Evolutionary conservation across 2,113 vertebrate genomes (phyloP).

Genomic region (Callithrix jacchus): DNA sequence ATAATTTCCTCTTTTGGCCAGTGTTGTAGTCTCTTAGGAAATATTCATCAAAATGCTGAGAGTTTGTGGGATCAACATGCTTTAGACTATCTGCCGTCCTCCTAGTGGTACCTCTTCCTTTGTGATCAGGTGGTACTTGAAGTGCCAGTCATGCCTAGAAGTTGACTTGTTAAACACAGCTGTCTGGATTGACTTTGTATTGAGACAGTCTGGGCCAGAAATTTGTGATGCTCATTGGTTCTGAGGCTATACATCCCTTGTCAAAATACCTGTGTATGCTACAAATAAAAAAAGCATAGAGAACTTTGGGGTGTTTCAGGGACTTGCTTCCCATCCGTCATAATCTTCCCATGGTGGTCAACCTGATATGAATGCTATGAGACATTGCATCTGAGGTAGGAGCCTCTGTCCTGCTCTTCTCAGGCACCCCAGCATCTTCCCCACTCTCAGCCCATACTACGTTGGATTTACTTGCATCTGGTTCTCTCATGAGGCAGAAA

Average conservation of each 20-base stretch:
- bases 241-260: neutral
- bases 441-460: neutral
- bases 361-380: neutral
- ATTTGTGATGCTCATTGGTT: neutral
- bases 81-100: neutral
- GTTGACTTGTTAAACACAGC: neutral
- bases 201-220: neutral
- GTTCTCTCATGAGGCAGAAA: neutral
- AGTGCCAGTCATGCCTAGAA: neutral
- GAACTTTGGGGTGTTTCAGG: neutral
- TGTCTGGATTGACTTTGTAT: neutral
- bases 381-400: neutral
- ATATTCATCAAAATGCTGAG: neutral
- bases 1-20: neutral
- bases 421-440: neutral
- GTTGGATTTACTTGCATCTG: neutral
- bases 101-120: neutral
- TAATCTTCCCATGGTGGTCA: neutral
- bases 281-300: neutral
- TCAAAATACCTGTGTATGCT: neutral
- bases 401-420: neutral
- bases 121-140: neutral
- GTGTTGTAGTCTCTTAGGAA: neutral
- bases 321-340: neutral
- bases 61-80: neutral